phyloP scores from a whole-genome alignment of 2,888 invertebrate species.

The Eupithecia subfuscata region DNA sequence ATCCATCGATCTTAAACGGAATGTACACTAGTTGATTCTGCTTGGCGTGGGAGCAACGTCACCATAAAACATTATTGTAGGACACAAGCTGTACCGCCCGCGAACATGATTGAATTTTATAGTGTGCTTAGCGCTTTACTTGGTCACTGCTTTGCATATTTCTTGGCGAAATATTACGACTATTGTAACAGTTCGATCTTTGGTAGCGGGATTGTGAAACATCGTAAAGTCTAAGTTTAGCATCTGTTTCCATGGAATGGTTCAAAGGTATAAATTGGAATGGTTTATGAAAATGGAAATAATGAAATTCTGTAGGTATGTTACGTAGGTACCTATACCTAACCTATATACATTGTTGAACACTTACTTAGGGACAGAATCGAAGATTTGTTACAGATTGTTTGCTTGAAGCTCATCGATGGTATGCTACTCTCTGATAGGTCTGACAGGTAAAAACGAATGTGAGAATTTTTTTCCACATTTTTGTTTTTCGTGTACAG shows the following conservation, averaged over 20 bases:
- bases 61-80: slow-evolving; percentile 74
- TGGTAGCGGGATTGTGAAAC: slow-evolving; percentile 32
- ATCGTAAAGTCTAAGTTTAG: slow-evolving; percentile 34
- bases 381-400: background rate
- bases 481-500: background rate
- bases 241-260: slow-evolving; percentile 20
- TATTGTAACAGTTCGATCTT: slow-evolving; percentile 42
- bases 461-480: too few species aligned
- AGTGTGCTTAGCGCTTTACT: slow-evolving; percentile 64
- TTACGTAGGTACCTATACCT: background rate
- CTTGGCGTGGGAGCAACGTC: slow-evolving; percentile 76
- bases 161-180: slow-evolving; percentile 47
- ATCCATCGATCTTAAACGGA: slow-evolving; percentile 56
- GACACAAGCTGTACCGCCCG: slow-evolving; percentile 64
- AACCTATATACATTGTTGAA: background rate
- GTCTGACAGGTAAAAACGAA: too few species aligned
- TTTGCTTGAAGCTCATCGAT: too few species aligned
- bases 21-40: slow-evolving; percentile 60
- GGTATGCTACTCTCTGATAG: too few species aligned
- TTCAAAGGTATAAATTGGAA: slow-evolving; percentile 26
- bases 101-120: slow-evolving; percentile 80
- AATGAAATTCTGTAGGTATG: background rate
- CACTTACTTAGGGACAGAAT: background rate
- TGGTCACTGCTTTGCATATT: slow-evolving; percentile 49
- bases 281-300: slow-evolving; percentile 3